These are phyloP conservation scores for Pimephales promelas DNA, from an alignment of 2,113 vertebrate genomes.

Conservation along the genomic window DNA sequence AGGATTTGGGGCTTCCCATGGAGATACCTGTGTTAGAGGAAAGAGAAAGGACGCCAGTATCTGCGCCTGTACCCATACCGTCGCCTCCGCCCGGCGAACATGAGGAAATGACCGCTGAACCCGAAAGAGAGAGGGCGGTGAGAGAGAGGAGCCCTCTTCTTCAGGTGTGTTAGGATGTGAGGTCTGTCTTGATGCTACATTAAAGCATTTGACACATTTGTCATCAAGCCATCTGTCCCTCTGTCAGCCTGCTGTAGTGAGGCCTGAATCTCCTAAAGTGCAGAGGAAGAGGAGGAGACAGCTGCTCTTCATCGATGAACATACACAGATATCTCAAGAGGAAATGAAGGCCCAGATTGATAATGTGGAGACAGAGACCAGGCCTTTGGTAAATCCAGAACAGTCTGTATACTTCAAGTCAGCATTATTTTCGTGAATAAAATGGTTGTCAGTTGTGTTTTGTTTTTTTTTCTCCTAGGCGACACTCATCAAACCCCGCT, in stretches of 20 bases:
- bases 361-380: slow-evolving; percentile 59
- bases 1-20: slow-evolving; percentile 43
- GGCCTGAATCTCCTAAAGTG: slow-evolving; percentile 28
- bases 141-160: slow-evolving; percentile 52
- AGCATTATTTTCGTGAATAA: not conserved
- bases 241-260: slow-evolving; percentile 27
- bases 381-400: slow-evolving; percentile 20
- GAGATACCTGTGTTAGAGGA: slow-evolving; percentile 38
- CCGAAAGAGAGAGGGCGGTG: not conserved
- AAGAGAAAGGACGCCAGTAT: slow-evolving; percentile 59
- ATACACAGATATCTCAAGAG: slow-evolving; percentile 68
- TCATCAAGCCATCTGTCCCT: not conserved
- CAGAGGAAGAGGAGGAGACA: slow-evolving; percentile 61
- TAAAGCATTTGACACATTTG: not conserved
- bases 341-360: slow-evolving; percentile 58
- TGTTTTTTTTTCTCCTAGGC: slow-evolving; percentile 20
- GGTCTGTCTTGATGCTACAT: not conserved
- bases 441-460: not conserved
- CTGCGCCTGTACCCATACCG: not conserved
- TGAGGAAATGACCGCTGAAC: not conserved
- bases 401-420: not conserved
- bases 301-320: slow-evolving; percentile 70
- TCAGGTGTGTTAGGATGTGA: slow-evolving; percentile 16
- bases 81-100: slow-evolving; percentile 27
- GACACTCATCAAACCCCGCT: slow-evolving; percentile 23